A percentile compares a stretch with the other conserved stretches of the same genome.
These are phyloP conservation scores for Sphaeramia orbicularis DNA, from an alignment of 2,797 vertebrate genomes.

Conservation along the genomic window DNA sequence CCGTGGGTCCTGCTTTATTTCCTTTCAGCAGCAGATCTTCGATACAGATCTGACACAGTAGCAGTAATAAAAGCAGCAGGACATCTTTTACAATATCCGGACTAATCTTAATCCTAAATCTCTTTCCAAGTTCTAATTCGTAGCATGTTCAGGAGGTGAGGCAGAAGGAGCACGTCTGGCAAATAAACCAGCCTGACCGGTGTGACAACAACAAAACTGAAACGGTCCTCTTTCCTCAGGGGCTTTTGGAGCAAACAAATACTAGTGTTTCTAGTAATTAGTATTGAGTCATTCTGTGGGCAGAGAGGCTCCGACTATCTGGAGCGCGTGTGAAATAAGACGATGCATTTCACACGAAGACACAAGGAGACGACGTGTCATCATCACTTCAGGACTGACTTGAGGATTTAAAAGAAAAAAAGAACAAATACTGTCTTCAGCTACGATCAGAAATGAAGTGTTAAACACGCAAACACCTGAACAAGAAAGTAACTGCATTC, in stretches of 20 bases:
- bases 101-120: slow-evolving; percentile 31
- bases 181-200: slow-evolving; percentile 58
- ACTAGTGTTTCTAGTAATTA: slow-evolving; percentile 31
- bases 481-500: no score
- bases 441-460: slow-evolving; percentile 6
- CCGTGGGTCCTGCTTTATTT: slow-evolving; percentile 11
- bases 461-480: no score
- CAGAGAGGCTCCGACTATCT: slow-evolving; percentile 13
- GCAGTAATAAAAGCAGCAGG: slow-evolving; percentile 46
- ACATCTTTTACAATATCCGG: slow-evolving; percentile 22
- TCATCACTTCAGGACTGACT: slow-evolving; percentile 29
- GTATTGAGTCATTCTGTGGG: slow-evolving; percentile 20
- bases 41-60: slow-evolving; percentile 30
- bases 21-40: slow-evolving; percentile 25
- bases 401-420: background rate
- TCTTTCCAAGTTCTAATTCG: slow-evolving; percentile 31
- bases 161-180: slow-evolving; percentile 33
- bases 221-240: slow-evolving; percentile 21
- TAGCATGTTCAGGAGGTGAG: slow-evolving; percentile 22
- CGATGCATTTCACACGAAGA: slow-evolving; percentile 30
- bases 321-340: slow-evolving; percentile 14
- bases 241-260: slow-evolving; percentile 51
- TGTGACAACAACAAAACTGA: slow-evolving; percentile 19
- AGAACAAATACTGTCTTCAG: slow-evolving; percentile 27
- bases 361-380: slow-evolving; percentile 30